Conservation (phyloP, 2,113 vertebrate genomes). For the Heterocephalus glaber region DNA sequence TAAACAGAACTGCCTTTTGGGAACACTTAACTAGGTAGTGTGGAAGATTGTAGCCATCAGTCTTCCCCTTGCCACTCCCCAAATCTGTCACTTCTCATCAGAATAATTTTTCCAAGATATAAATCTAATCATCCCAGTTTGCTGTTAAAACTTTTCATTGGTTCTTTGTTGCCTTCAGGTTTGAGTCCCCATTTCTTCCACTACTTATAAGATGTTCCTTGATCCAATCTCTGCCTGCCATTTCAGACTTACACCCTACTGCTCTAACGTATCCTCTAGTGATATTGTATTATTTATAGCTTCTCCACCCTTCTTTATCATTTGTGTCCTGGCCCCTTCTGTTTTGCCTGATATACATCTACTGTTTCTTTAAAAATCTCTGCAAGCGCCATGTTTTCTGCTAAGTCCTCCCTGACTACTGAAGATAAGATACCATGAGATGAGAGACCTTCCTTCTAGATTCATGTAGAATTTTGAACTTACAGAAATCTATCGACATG, state of each 20-base stretch:
- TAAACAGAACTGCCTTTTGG: background rate
- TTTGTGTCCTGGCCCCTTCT: background rate
- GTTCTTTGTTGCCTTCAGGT: slow-evolving; percentile 20
- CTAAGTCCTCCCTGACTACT: background rate
- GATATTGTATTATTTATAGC: background rate
- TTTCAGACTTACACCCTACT: background rate
- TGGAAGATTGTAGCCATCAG: background rate
- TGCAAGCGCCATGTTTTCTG: slow-evolving; percentile 30
- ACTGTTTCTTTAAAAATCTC: slow-evolving; percentile 44
- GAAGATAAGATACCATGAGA: background rate
- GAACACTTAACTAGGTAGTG: background rate
- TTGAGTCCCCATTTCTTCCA: slow-evolving; percentile 1
- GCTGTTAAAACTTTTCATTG: slow-evolving; percentile 5
- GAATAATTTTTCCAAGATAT: slow-evolving; percentile 17
- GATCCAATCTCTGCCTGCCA: background rate
- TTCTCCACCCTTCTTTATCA: background rate
- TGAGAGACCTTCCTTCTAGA: background rate
- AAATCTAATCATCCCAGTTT: slow-evolving; percentile 26
- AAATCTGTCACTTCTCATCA: background rate
- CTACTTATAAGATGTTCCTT: background rate
- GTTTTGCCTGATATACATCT: slow-evolving; percentile 27
- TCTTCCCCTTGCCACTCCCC: background rate
- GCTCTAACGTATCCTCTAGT: background rate
- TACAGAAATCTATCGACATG: background rate
- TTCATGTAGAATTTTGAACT: slow-evolving; percentile 34